These are phyloP conservation scores for Lepidocolaptes lacrymiger DNA, from an alignment of 2,797 vertebrate species.

Conservation along the genomic window DNA sequence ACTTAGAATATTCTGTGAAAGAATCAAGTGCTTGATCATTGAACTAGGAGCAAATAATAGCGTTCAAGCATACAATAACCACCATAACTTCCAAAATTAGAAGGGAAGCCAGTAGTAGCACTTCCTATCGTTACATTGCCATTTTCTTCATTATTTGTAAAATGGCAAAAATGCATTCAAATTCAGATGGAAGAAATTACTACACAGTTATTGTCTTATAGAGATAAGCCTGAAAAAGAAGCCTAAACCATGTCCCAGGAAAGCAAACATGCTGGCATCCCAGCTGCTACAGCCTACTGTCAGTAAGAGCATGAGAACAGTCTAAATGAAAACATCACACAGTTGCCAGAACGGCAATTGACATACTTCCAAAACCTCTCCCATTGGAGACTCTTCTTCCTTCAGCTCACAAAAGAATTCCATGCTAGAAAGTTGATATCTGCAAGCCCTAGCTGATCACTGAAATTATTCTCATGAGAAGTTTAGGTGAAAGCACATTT, in stretches of 20 bases:
- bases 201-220: neutral
- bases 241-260: constrained; percentile 1
- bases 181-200: neutral
- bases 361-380: neutral
- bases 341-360: constrained; percentile 51
- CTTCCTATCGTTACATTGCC: neutral
- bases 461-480: neutral
- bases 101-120: neutral
- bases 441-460: neutral
- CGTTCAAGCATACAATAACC: neutral
- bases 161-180: neutral
- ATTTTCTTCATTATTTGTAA: neutral
- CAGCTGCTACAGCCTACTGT: constrained; percentile 44
- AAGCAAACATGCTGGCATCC: constrained; percentile 40
- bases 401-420: neutral
- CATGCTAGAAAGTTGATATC: neutral
- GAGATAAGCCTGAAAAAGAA: neutral
- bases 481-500: neutral
- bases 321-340: neutral
- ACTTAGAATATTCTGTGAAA: neutral
- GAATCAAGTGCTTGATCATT: neutral
- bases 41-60: neutral
- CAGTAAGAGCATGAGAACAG: constrained; percentile 35
- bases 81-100: neutral
- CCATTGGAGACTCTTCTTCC: neutral